These are phyloP conservation scores for Isurus oxyrinchus DNA, from an alignment of 2,113 vertebrate species.

Conservation along the genomic window DNA sequence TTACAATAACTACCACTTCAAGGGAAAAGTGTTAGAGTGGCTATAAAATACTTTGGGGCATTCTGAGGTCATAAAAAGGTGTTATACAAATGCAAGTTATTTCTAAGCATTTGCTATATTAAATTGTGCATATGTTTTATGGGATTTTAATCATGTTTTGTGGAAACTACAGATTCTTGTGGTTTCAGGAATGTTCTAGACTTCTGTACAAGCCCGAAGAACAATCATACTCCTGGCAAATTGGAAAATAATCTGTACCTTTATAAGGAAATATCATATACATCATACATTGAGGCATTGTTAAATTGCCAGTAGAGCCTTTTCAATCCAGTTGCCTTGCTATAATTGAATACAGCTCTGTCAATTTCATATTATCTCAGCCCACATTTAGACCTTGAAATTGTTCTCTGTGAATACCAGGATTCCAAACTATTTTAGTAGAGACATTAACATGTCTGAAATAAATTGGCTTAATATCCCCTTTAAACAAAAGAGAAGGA, in stretches of 20 bases:
- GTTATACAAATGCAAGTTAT: neutral
- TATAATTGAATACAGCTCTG: neutral
- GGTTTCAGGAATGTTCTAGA: neutral
- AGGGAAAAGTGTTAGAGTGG: neutral
- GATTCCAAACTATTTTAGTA: neutral
- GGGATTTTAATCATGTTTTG: neutral
- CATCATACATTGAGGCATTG: neutral
- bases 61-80: neutral
- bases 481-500: neutral
- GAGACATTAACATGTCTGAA: neutral
- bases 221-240: neutral
- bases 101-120: neutral
- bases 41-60: neutral
- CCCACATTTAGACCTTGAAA: neutral
- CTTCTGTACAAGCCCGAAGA: neutral
- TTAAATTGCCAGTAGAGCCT: neutral
- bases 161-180: neutral
- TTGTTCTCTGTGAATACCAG: neutral
- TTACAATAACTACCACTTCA: neutral
- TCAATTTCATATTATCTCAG: neutral
- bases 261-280: neutral
- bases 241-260: neutral
- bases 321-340: neutral
- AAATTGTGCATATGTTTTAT: neutral
- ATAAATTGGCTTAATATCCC: neutral